Base-by-base conservation (phyloP, 2,797 vertebrate species). In the Pelobates cultripes region DNA sequence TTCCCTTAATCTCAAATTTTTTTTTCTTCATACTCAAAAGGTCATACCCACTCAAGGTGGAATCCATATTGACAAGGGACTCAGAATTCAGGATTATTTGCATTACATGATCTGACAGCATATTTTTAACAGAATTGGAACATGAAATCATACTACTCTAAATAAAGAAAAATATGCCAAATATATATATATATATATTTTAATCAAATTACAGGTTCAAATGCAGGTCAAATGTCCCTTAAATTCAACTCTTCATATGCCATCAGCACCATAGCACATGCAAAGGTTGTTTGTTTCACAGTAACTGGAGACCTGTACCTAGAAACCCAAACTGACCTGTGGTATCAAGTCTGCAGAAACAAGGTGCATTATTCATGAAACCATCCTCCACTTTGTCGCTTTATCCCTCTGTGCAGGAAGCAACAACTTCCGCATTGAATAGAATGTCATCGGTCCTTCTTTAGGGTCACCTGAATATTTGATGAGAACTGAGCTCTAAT, bases 391-490 rank as follows among this genome's bases (percentile, higher is more conserved):
- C 84, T 73, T 76, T 14, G 0, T 9, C 60, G 86, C 45, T 55
- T 51, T 77, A 44, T 41, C 7, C 2, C 43, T 72, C 84, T 0
- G 7, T 44, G 41, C 68, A 83, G 73, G 69, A 75, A 84, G 73
- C 72, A 71, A 85, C 79, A 64, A 84, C 82, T 76, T 86, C 74
- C 43, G 41, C 88, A 85, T 85, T 90, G 87, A 91, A 89, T 88
- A 87, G 88, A 89, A 90, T 91, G 88, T 90, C 89, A 90, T 88
- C 88, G 85, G 85, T 87, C 89, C 88, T 88, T 89, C 74, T 61
- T 88, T 88, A 88, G 87, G 86, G 76, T 70, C 81, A 76, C 77
- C 42, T 94, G 85, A 90, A 94, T 94, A 89, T 93, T 94, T 93
- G 87, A 93, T 91, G 87, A 86, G 70, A 15, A n/a, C 12, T 74